phyloP scores from a whole-genome alignment of 2,113 vertebrate species.

The Nansenia antarctica region DNA sequence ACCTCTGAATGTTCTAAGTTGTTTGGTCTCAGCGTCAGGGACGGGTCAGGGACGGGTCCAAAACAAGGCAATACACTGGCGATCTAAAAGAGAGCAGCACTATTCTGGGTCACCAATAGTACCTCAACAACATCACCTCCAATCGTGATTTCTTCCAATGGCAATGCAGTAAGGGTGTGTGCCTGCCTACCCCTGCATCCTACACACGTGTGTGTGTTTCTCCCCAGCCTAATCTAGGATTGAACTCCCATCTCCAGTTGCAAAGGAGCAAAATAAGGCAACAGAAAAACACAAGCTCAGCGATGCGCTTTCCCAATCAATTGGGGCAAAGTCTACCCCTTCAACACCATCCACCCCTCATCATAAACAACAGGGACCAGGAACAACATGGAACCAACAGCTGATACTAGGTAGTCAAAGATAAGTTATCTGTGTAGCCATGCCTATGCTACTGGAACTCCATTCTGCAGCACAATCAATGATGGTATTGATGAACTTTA shows the following conservation, averaged over 20 bases:
- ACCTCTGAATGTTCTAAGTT: neutral
- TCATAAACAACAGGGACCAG: constrained; percentile 40
- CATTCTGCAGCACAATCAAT: no score
- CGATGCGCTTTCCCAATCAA: constrained; percentile 33
- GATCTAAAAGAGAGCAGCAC: no score
- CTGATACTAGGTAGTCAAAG: constrained; percentile 24
- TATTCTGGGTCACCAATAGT: neutral
- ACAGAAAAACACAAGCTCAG: constrained; percentile 5
- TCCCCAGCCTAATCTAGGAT: no score
- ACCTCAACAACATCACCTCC: no score
- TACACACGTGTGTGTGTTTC: no score
- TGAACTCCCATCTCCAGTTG: constrained; percentile 7
- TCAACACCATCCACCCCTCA: constrained; percentile 38
- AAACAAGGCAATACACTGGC: no score
- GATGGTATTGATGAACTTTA: neutral
- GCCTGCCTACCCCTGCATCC: no score
- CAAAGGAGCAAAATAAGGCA: neutral
- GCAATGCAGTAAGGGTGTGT: no score
- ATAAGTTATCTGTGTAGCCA: constrained; percentile 53
- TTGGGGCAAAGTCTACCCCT: constrained; percentile 50
- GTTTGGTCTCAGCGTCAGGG: no score
- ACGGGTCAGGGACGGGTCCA: no score
- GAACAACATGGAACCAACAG: constrained; percentile 29
- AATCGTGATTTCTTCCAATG: no score
- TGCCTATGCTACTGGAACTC: neutral